Conservation (phyloP, 2,797 vertebrate genomes). For the Sibirionetta formosa region DNA sequence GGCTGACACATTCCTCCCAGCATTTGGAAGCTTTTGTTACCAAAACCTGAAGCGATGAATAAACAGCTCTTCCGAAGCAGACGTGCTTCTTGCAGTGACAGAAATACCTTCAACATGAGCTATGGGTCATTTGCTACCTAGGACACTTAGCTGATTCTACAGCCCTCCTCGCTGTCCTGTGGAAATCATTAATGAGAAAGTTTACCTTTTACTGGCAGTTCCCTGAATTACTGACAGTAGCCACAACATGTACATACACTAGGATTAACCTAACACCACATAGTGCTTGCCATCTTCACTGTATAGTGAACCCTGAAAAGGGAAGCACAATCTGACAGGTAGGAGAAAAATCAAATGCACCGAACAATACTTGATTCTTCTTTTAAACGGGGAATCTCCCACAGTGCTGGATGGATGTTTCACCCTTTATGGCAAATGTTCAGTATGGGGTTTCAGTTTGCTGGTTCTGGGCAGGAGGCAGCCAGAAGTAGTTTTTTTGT, state of each 20-base stretch:
- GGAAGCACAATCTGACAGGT: not conserved
- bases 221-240: not conserved
- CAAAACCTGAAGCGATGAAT: too few relatives aligned
- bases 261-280: not conserved
- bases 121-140: not conserved
- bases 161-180: not conserved
- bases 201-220: not conserved
- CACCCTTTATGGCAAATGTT: not conserved
- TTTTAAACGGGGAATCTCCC: not conserved
- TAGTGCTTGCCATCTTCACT: not conserved
- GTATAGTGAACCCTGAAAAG: not conserved
- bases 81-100: not conserved
- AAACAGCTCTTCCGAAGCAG: not conserved
- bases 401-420: not conserved
- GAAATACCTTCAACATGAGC: not conserved
- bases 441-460: not conserved
- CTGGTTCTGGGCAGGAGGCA: not conserved
- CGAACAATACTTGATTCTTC: not conserved
- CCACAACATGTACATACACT: accelerated
- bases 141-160: not conserved
- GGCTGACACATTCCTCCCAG: not conserved
- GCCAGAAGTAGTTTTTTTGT: not conserved
- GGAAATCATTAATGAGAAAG: not conserved
- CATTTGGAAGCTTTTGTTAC: not conserved
- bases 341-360: not conserved